phyloP scores from a whole-genome alignment of 1,140 invertebrate genomes.

The Marisa cornuarietis region DNA sequence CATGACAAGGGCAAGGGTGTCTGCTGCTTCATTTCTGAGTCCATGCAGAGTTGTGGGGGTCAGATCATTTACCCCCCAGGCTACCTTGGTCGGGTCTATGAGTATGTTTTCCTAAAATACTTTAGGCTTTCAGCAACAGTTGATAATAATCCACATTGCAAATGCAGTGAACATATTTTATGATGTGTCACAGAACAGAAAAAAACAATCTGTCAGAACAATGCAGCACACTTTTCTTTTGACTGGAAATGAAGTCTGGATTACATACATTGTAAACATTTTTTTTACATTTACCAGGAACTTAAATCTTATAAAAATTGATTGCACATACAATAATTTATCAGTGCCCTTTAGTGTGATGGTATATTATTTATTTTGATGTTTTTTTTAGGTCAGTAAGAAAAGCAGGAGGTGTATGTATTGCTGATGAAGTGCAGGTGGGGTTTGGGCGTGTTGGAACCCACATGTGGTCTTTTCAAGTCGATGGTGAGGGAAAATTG shows the following conservation, averaged over 20 bases:
- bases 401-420: conserved; percentile 89
- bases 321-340: too few relatives aligned
- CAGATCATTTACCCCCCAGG: conserved; percentile 92
- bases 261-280: too few relatives aligned
- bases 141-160: too few relatives aligned
- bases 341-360: too few relatives aligned
- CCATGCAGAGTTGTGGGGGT: conserved; percentile 95
- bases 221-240: too few relatives aligned
- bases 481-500: conserved; percentile 73
- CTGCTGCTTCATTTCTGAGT: conserved; percentile 91
- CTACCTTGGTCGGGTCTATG: conserved; percentile 87
- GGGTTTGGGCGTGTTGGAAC: conserved; percentile 95
- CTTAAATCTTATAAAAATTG: too few relatives aligned
- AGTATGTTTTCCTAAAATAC: conserved; percentile 68
- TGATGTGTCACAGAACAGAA: too few relatives aligned
- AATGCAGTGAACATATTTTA: too few relatives aligned
- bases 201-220: too few relatives aligned
- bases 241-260: too few relatives aligned
- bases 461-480: conserved; percentile 96
- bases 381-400: conserved; percentile 63
- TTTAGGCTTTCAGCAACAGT: neutral
- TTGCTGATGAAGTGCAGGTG: conserved; percentile 98
- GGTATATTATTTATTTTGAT: too few relatives aligned
- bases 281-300: too few relatives aligned
- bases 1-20: conserved; percentile 73